Percentiles rank a stretch among this genome's conserved stretches.
These are phyloP conservation scores for Anthrax anthrax DNA, from an alignment of 2,888 invertebrate species.

Conservation along the genomic window DNA sequence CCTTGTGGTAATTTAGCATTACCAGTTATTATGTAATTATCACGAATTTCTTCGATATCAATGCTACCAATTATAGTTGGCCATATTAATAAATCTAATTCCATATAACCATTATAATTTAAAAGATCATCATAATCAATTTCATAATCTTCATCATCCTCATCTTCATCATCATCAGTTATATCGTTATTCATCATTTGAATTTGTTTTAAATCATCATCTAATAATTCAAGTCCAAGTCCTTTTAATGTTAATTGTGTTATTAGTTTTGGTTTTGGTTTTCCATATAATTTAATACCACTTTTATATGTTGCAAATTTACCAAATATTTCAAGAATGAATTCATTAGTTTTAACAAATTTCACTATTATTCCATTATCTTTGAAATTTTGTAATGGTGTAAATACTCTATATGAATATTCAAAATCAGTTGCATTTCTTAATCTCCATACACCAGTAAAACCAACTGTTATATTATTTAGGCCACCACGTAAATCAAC, in stretches of 20 bases:
- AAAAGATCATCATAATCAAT: slow-evolving; percentile 33
- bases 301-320: slow-evolving; percentile 54
- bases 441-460: slow-evolving; percentile 57
- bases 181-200: slow-evolving; percentile 21
- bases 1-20: slow-evolving; percentile 41
- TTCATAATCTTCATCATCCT: slow-evolving; percentile 27
- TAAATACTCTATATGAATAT: slow-evolving; percentile 61
- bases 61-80: slow-evolving; percentile 41
- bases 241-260: slow-evolving; percentile 20
- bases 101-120: slow-evolving; percentile 39
- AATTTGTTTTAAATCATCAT: slow-evolving; percentile 18
- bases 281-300: slow-evolving; percentile 25
- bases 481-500: slow-evolving; percentile 63
- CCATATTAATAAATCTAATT: slow-evolving; percentile 42
- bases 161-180: slow-evolving; percentile 16
- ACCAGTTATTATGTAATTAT: slow-evolving; percentile 35
- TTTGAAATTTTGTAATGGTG: slow-evolving; percentile 63
- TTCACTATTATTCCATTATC: slow-evolving; percentile 63
- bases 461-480: slow-evolving; percentile 59
- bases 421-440: slow-evolving; percentile 52
- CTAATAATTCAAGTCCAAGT: slow-evolving; percentile 5
- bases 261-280: slow-evolving; percentile 27
- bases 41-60: slow-evolving; percentile 40
- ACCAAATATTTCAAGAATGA: slow-evolving; percentile 56
- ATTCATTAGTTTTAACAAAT: slow-evolving; percentile 39